These are phyloP conservation scores for Acholoe squamosa DNA, from an alignment of 2,888 invertebrate genomes.

Conservation along the genomic window DNA sequence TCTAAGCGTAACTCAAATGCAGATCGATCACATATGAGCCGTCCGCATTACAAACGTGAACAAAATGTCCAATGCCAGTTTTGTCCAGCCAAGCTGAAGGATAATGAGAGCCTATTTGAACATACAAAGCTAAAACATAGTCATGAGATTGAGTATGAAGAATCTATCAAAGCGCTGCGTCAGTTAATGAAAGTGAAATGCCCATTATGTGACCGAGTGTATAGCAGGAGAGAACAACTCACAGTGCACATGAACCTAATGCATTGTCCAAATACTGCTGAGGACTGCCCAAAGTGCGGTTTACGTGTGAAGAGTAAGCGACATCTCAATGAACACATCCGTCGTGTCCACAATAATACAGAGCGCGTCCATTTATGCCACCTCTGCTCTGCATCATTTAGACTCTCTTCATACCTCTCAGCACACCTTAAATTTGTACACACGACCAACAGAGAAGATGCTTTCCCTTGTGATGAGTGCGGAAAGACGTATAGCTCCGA, in stretches of 20 bases:
- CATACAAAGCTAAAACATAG: constrained; percentile 38
- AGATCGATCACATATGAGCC: constrained; percentile 40
- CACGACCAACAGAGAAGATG: constrained; percentile 11
- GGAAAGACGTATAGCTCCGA: constrained; percentile 45
- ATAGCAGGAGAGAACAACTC: constrained; percentile 32
- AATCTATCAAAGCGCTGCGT: not conserved
- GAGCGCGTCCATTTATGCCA: constrained; percentile 43
- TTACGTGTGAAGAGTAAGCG: constrained; percentile 50
- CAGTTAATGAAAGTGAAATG: constrained; percentile 22
- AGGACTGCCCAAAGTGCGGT: constrained; percentile 4
- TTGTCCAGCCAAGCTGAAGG: constrained; percentile 41
- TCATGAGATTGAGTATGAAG: not conserved
- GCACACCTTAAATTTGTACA: constrained; percentile 57
- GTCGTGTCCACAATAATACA: constrained; percentile 12
- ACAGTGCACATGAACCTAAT: constrained; percentile 33
- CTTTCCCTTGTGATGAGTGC: constrained; percentile 54
- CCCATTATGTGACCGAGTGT: not conserved
- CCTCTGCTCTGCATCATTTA: constrained; percentile 60
- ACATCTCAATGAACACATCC: constrained; percentile 50
- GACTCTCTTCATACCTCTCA: constrained; percentile 28
- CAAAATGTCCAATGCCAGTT: constrained; percentile 39
- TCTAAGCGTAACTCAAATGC: not conserved
- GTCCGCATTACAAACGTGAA: constrained; percentile 56
- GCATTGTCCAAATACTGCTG: not conserved
- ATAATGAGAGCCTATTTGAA: constrained; percentile 51